Conservation (phyloP, 2,888 invertebrate species). For the Plagodis dolabraria region DNA sequence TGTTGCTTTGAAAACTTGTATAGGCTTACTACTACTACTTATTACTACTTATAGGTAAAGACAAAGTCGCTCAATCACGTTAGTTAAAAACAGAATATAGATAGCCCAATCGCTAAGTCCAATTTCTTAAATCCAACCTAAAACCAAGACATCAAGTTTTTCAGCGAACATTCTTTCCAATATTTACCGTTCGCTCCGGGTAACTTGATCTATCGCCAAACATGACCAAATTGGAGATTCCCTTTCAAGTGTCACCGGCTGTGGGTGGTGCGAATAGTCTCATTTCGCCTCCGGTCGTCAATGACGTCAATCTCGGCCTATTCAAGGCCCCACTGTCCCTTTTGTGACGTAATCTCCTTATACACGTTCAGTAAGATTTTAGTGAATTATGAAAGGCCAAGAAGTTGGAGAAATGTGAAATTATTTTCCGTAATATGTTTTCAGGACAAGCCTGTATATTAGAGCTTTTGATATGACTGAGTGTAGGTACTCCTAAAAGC, state of each 20-base stretch:
- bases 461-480: no score
- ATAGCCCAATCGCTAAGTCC: background rate
- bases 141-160: slow-evolving; percentile 3
- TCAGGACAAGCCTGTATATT: no score
- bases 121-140: background rate
- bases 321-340: slow-evolving; percentile 38
- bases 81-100: background rate
- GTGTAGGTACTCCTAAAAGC: background rate
- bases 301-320: slow-evolving; percentile 33
- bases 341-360: slow-evolving; percentile 37
- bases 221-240: slow-evolving; percentile 29
- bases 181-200: slow-evolving; percentile 26
- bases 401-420: background rate
- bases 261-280: slow-evolving; percentile 34
- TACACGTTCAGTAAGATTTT: slow-evolving; percentile 10
- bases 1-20: no score
- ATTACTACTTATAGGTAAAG: no score
- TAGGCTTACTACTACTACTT: no score
- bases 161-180: slow-evolving; percentile 12
- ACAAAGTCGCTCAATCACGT: no score
- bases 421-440: background rate
- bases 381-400: slow-evolving; percentile 3
- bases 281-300: slow-evolving; percentile 32
- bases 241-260: slow-evolving; percentile 27
- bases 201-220: slow-evolving; percentile 34